Evolutionary conservation across 1,140 invertebrate species (phyloP).

Genomic region (Caerostris darwini): DNA sequence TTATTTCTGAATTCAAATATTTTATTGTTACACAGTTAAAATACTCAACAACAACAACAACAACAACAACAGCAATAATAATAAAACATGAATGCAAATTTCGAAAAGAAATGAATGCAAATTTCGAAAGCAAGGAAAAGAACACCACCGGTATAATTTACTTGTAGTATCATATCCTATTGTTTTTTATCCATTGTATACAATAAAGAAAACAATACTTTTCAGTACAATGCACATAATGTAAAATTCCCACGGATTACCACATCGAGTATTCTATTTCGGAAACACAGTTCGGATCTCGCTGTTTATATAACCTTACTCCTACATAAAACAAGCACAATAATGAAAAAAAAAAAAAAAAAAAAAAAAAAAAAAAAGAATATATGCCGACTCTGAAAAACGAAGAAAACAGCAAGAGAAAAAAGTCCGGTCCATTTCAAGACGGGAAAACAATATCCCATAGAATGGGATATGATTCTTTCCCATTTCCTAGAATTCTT

Average conservation of each 20-base stretch:
- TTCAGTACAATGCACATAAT: neutral
- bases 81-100: too few relatives aligned
- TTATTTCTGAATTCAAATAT: too few relatives aligned
- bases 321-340: neutral
- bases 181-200: neutral
- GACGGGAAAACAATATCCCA: conserved; percentile 57
- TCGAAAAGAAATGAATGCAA: too few relatives aligned
- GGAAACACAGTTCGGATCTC: neutral
- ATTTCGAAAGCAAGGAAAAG: too few relatives aligned
- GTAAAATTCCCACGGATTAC: conserved; percentile 38
- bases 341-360: neutral
- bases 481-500: neutral
- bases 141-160: too few relatives aligned
- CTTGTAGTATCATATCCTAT: too few relatives aligned
- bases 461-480: conserved; percentile 48
- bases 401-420: neutral
- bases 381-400: conserved; percentile 1
- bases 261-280: conserved; percentile 25
- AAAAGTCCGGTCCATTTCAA: conserved; percentile 39
- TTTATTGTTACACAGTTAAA: too few relatives aligned
- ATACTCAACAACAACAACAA: too few relatives aligned
- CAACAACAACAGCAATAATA: too few relatives aligned
- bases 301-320: neutral
- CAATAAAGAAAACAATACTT: neutral
- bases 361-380: neutral